Conservation (phyloP, 2,888 invertebrate species). For the Kryphioiulus occultus region DNA sequence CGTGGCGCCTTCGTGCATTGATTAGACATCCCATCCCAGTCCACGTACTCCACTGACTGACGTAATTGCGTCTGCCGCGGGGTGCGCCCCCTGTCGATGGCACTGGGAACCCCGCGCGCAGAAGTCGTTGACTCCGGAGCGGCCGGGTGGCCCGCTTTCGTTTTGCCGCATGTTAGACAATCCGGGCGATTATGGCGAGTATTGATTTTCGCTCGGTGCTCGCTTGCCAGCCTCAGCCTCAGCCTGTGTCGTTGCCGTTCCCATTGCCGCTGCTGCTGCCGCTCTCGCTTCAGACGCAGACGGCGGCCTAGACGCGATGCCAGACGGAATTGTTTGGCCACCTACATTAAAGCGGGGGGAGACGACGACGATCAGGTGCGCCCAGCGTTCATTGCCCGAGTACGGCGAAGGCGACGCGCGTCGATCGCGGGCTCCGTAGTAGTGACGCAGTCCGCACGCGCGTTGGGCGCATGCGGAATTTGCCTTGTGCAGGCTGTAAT, state of each 20-base stretch:
- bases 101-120: not conserved
- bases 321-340: constrained; percentile 1
- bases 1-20: not conserved
- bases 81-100: not conserved
- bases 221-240: no score
- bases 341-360: constrained; percentile 4
- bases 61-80: not conserved
- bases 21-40: not conserved
- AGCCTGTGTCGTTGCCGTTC: no score
- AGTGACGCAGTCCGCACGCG: no score
- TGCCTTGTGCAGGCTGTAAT: no score
- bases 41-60: not conserved
- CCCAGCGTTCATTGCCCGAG: not conserved
- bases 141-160: constrained; percentile 9
- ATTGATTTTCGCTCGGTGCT: not conserved
- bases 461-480: no score
- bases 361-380: not conserved
- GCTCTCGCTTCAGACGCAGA: not conserved
- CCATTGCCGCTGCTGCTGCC: no score
- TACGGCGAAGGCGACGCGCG: no score
- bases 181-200: not conserved
- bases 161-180: constrained; percentile 17
- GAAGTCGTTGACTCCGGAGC: not conserved
- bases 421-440: no score
- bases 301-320: constrained; percentile 11